Conservation (phyloP, 2,113 vertebrate genomes). For the Alethe castanea region DNA sequence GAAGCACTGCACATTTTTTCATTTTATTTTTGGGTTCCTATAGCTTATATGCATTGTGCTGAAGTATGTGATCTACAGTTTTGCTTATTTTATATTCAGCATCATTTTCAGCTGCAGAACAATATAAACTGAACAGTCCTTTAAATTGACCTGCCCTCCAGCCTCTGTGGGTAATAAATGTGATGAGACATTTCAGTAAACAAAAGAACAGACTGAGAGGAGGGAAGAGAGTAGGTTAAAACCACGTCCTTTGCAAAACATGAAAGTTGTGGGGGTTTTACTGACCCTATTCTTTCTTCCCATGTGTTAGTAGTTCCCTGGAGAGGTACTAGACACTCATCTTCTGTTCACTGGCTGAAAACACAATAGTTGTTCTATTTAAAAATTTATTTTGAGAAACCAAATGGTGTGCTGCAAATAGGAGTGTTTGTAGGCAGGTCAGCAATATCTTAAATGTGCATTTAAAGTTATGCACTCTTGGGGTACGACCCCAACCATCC, state of each 20-base stretch:
- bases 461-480: not conserved
- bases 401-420: not conserved
- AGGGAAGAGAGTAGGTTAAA: not conserved
- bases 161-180: not conserved
- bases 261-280: not conserved
- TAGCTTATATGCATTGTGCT: not conserved
- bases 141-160: slow-evolving; percentile 14
- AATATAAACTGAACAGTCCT: not conserved
- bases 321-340: not conserved
- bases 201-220: not conserved
- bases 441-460: not conserved
- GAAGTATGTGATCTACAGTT: not conserved
- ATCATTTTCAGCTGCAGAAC: not conserved
- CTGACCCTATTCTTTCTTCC: not conserved
- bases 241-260: not conserved
- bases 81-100: not conserved
- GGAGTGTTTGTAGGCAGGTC: not conserved
- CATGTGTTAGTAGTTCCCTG: not conserved
- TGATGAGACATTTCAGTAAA: slow-evolving; percentile 6
- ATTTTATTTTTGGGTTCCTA: not conserved
- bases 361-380: not conserved
- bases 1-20: not conserved
- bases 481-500: not conserved
- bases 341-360: not conserved
- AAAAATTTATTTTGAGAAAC: not conserved